phyloP scores from a whole-genome alignment of 2,113 vertebrate genomes.

The Lophochroa leadbeateri region DNA sequence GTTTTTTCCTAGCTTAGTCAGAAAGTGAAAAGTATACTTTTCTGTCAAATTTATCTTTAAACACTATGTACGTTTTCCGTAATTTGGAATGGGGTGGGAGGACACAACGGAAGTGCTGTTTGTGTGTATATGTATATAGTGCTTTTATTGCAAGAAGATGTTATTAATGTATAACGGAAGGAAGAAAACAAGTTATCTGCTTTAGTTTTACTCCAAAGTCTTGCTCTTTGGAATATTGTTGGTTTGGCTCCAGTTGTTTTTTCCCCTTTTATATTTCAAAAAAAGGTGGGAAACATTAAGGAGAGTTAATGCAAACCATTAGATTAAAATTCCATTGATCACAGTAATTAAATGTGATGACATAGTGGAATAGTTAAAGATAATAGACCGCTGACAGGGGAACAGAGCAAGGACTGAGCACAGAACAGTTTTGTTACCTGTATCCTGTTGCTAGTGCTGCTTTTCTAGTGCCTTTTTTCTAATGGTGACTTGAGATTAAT shows the following conservation, averaged over 20 bases:
- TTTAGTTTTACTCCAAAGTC: background rate
- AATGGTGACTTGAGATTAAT: background rate
- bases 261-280: background rate
- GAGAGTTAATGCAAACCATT: background rate
- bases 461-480: background rate
- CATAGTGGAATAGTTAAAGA: background rate
- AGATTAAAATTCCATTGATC: background rate
- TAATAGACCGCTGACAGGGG: background rate
- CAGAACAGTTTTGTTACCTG: background rate
- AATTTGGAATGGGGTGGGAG: background rate
- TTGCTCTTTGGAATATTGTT: background rate
- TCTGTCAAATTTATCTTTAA: background rate
- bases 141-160: background rate
- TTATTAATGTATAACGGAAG: background rate
- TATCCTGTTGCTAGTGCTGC: background rate
- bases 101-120: background rate
- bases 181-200: background rate
- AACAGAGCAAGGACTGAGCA: background rate
- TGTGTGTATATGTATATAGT: background rate
- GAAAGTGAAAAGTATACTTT: background rate
- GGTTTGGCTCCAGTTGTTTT: background rate
- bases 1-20: background rate
- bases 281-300: background rate
- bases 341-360: background rate
- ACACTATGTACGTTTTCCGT: fast-evolving